Evolutionary conservation across 2,888 invertebrate genomes (phyloP).

Genomic region (Euzophera pinguis): DNA sequence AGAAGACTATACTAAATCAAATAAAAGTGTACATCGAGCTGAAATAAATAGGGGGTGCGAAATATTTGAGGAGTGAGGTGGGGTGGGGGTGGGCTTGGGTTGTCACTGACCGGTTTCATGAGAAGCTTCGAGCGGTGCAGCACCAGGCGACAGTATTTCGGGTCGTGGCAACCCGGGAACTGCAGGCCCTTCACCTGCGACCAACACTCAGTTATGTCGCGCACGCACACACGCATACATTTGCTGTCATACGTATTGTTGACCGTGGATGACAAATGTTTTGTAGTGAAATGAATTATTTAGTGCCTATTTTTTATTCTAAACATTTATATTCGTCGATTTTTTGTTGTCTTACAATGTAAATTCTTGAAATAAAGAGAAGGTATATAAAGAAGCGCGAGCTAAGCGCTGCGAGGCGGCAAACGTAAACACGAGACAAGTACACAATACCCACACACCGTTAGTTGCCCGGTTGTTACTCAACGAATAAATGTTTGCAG

Average conservation of each 20-base stretch:
- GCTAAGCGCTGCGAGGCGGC: constrained; percentile 60
- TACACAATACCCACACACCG: constrained; percentile 62
- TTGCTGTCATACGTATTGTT: constrained; percentile 16
- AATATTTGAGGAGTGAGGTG: constrained; percentile 42
- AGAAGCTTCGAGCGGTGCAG: constrained; percentile 98
- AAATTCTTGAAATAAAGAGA: constrained; percentile 15
- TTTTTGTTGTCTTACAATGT: background rate
- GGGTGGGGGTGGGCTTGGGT: constrained; percentile 36
- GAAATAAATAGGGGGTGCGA: constrained; percentile 41
- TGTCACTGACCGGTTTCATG: constrained; percentile 95
- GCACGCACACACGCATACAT: constrained; percentile 40
- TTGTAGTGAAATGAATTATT: background rate
- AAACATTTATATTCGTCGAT: background rate
- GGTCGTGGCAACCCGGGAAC: constrained; percentile 97
- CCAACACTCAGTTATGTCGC: constrained; percentile 63
- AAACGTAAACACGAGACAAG: constrained; percentile 48
- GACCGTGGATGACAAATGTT: constrained; percentile 8
- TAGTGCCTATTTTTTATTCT: background rate
- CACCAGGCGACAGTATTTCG: constrained; percentile 96
- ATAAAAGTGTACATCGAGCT: constrained; percentile 41
- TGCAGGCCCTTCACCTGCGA: constrained; percentile 96
- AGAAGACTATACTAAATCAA: constrained; percentile 36
- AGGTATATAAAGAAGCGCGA: constrained; percentile 35
- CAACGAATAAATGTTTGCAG: constrained; percentile 39
- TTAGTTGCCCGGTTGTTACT: constrained; percentile 37